Conservation (phyloP, 2,797 vertebrate genomes). For the Pantherophis alleghaniensis region DNA sequence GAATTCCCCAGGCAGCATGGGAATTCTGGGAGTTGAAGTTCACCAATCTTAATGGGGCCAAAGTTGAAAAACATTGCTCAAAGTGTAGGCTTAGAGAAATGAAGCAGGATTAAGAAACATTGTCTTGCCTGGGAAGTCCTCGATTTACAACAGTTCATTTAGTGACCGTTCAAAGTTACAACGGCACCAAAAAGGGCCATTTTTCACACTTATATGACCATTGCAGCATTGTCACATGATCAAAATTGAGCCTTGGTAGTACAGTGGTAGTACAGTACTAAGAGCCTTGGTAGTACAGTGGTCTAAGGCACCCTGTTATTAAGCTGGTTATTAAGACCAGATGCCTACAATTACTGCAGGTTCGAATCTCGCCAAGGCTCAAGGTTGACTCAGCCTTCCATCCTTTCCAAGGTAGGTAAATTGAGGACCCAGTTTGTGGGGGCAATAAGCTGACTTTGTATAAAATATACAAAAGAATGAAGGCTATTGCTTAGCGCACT, state of each 20-base stretch:
- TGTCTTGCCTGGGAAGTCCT: not conserved
- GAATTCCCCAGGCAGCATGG: not conserved
- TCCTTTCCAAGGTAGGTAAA: no score
- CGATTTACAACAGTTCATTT: not conserved
- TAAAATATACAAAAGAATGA: no score
- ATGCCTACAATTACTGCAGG: no score
- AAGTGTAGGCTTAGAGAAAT: not conserved
- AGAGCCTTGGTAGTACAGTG: no score
- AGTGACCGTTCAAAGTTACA: not conserved
- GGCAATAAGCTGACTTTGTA: no score
- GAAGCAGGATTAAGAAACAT: not conserved
- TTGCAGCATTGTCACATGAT: not conserved
- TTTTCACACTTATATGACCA: not conserved
- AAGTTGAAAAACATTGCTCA: not conserved
- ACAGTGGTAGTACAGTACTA: no score
- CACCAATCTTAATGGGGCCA: not conserved
- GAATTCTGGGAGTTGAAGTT: not conserved
- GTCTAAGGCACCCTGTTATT: no score
- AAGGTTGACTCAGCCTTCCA: no score
- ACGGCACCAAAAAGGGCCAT: not conserved
- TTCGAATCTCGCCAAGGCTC: no score
- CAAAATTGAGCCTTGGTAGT: not conserved
- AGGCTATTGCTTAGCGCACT: no score
- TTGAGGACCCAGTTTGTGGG: no score
- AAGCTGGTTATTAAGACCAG: no score